Evolutionary conservation across 1,140 invertebrate species (phyloP).

Genomic region (Drosophila equinoxialis): DNA sequence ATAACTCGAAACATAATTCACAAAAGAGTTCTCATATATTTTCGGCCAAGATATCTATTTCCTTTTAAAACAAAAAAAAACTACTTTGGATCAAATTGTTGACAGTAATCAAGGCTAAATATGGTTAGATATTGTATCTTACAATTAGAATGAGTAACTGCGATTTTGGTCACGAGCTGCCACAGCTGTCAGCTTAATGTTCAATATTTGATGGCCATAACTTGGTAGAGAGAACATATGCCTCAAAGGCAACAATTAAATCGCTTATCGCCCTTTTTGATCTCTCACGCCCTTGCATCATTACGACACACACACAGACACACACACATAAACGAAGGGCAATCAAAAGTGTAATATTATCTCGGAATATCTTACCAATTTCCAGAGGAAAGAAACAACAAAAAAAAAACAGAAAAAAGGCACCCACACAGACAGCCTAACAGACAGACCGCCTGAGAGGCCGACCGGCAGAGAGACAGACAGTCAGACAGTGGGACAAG

Average conservation of each 20-base stretch:
- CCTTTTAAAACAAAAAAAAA: not conserved
- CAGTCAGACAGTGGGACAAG: not conserved
- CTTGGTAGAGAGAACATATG: slow-evolving; percentile 33
- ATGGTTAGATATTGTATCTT: not conserved
- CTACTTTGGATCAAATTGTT: not conserved
- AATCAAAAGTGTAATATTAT: slow-evolving; percentile 70
- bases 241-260: slow-evolving; percentile 48
- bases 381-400: slow-evolving; percentile 28
- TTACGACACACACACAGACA: slow-evolving; percentile 30
- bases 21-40: too few species aligned
- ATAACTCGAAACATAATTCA: too few species aligned
- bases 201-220: slow-evolving; percentile 25
- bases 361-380: slow-evolving; percentile 70
- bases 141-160: not conserved
- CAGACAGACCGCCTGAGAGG: not conserved
- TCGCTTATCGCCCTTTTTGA: slow-evolving; percentile 60
- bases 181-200: not conserved
- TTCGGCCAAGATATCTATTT: too few species aligned
- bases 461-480: slow-evolving; percentile 1
- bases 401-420: slow-evolving; percentile 1
- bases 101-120: slow-evolving; percentile 1
- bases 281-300: slow-evolving; percentile 61
- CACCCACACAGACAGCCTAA: slow-evolving; percentile 18
- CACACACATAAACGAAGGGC: slow-evolving; percentile 16
- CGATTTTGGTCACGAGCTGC: slow-evolving; percentile 2